Base-by-base conservation (phyloP, 2,797 vertebrate species). In the Labeo calbasu region DNA sequence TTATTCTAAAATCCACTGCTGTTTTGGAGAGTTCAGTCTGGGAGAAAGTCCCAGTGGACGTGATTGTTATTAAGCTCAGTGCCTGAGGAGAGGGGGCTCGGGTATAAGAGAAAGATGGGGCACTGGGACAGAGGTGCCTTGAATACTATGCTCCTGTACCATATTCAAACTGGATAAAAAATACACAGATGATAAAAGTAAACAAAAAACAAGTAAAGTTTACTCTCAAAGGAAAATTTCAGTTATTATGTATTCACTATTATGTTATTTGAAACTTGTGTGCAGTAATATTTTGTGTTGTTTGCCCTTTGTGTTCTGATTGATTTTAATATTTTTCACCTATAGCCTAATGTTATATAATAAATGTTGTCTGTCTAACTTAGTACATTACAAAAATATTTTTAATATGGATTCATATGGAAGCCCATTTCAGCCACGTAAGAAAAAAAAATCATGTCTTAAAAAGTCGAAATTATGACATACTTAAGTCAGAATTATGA, bases 1-100 rank as follows among this genome's bases (percentile, higher is more conserved):
- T 86, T 81, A 77, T 70, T 86, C 32, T 48, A 77, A 75, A 84
- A 86, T 76, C 70, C 82, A 81, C 77, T 46, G 59, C 85, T 83
- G 71, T 53, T 82, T 79, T 53, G 51, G 61, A 81, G 50, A 48
- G 23, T 83, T 83, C 5, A 46, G 65, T 70, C 63, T 84, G 65
- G 23, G 63, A 77, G 32, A 40, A 32, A 71, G 32, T 86, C 82
- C 72, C 78, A 81, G 13, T n/a, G 85, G 71, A 81, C 13, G 5
- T 28, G 32, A 46, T 15, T 59, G 72, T 55, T 77, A 81, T 86
- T 84, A 84, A 79, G 25, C 73, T 81, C 72, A 81, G 78, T 53
- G 50, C 57, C 51, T 11, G 71, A 70, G 51, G 81, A 66, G 40
- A 51, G 51, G 70, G 15, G 61, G 28, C 75, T 82, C 9, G 3